These are phyloP conservation scores for Strigamia maritima DNA, from an alignment of 2,888 invertebrate genomes.

Conservation along the genomic window DNA sequence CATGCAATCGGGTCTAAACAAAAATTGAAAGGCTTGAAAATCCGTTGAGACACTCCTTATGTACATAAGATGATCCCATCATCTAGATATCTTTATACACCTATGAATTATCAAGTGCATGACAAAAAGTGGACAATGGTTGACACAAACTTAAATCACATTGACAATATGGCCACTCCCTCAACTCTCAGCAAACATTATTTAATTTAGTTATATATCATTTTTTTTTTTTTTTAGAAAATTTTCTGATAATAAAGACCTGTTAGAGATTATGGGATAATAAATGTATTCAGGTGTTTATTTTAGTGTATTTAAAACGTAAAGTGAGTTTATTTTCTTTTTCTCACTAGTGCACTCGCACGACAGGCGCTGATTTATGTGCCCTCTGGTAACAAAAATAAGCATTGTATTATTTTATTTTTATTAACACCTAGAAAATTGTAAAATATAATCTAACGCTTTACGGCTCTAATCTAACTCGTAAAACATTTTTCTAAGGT, in stretches of 20 bases:
- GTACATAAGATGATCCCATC: conserved; percentile 25
- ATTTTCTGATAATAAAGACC: not conserved
- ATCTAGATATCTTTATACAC: conserved; percentile 11
- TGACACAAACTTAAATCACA: not conserved
- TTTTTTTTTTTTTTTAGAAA: not conserved
- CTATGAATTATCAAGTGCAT: conserved; percentile 25
- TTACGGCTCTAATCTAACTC: not conserved
- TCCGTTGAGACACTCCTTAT: conserved; percentile 34
- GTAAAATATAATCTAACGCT: not conserved
- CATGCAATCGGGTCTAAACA: conserved; percentile 34
- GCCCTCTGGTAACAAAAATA: conserved; percentile 13
- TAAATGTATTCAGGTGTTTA: not conserved
- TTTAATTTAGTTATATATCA: not conserved
- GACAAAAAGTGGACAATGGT: conserved; percentile 14
- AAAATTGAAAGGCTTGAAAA: conserved; percentile 32
- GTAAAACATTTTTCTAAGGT: conserved; percentile 2
- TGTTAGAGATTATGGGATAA: not conserved
- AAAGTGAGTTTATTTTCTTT: not conserved
- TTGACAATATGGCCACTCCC: not conserved
- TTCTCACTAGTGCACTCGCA: not conserved
- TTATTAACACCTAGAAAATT: not conserved
- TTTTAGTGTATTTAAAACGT: not conserved
- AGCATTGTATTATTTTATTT: not conserved
- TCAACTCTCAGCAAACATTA: not conserved
- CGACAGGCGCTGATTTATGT: conserved; percentile 2